Evolutionary conservation across 2,113 vertebrate genomes (phyloP), one percentile per base, ranked within the genome.

Genomic region (Rattus rattus): DNA sequence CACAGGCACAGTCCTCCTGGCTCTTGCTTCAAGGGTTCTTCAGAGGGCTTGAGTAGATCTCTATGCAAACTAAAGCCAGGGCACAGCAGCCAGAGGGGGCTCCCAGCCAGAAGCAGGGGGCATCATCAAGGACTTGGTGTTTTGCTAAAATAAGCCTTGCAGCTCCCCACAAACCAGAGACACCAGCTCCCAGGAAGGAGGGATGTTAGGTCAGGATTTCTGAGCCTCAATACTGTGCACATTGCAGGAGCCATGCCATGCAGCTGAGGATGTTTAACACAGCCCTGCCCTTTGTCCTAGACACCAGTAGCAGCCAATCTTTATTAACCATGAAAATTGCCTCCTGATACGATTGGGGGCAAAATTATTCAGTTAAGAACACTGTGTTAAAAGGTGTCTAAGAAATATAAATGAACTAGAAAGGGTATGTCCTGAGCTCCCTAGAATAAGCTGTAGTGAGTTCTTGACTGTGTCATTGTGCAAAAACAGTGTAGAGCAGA

Each of bases 11-110:
- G 84, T 43, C 88, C 70, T 43, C n/a, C 0, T 61, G 2, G 85
- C 80, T 93, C 61, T 5, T 83, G 69, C 87, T 61, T 59, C 52
- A 0, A 76, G 81, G 67, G 81, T 87, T 95, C 81, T 88, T 95
- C 81, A 14, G 52, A 75, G 79, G 84, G 49, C 33, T 56, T 70
- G 92, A 67, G 30, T 26, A 30, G 26, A 79, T 77, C 0, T 43
- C 43, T 88, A 39, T 36, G 36, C 73, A 30, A 56, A 73, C 56
- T 36, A 52, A 2, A 39, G 59, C 33, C 63, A 77, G 84, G 17
- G 43, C 33, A 7, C 1, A 8, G 92, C 30, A 33, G 63, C 61
- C 84, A 49, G 36, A 59, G 22, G 28, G 28, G 28, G 61, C 43
- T 67, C 83, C 47, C 63, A 70, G 85, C 24, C 33, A 36, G 65